Conservation (phyloP, 2,113 vertebrate genomes). For the Pavo muticus region DNA sequence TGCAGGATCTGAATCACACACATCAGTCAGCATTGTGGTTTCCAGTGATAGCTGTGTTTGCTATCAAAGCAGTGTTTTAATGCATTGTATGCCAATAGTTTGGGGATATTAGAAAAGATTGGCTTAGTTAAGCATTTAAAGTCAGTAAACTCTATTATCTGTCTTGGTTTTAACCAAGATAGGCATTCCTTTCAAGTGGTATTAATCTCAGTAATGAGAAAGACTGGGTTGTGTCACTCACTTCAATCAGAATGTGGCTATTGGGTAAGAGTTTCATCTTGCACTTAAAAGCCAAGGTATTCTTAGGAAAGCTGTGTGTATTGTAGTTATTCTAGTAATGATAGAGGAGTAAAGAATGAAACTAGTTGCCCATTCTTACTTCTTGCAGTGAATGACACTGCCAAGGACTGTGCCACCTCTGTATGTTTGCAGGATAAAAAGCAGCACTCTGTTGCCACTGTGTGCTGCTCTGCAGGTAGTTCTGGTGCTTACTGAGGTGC, state of each 20-base stretch:
- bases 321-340: not conserved
- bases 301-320: not conserved
- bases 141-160: not conserved
- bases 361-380: not conserved
- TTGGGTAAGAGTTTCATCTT: not conserved
- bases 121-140: not conserved
- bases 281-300: not conserved
- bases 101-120: not conserved
- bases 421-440: too few species aligned
- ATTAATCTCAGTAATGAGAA: not conserved
- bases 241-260: not conserved
- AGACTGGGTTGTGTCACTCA: not conserved
- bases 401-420: not conserved
- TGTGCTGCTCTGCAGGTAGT: not conserved
- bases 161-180: not conserved
- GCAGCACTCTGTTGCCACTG: not conserved
- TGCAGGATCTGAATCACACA: not conserved
- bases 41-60: not conserved
- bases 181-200: not conserved
- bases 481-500: not conserved
- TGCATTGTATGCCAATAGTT: not conserved
- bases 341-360: not conserved
- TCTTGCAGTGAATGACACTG: not conserved
- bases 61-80: not conserved
- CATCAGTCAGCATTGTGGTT: not conserved